phyloP scores from a whole-genome alignment of 2,797 vertebrate genomes.

The Clarias fuscus region DNA sequence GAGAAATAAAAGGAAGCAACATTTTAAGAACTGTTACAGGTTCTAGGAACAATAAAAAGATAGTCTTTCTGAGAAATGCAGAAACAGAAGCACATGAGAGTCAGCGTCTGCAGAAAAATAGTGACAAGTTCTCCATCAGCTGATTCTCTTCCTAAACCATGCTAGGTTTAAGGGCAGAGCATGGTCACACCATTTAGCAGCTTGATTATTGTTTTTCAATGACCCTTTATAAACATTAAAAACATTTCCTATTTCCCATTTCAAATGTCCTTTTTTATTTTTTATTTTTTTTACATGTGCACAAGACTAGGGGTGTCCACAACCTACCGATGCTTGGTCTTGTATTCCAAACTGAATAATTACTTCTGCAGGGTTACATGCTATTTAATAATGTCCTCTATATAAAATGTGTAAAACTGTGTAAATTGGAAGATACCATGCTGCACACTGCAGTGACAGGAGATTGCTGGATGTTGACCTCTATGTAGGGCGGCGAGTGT shows the following conservation, averaged over 20 bases:
- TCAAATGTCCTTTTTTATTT: neutral
- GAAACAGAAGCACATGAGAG: neutral
- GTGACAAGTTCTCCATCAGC: neutral
- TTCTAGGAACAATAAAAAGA: neutral
- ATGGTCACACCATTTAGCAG: neutral
- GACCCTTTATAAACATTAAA: neutral
- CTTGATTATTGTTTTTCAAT: neutral
- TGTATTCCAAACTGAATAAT: neutral
- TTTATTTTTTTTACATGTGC: too few species aligned
- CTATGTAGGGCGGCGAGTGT: conserved; percentile 39
- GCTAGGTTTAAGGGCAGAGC: neutral
- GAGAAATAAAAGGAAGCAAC: neutral
- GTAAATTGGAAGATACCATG: neutral
- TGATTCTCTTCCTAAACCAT: neutral
- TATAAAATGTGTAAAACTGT: neutral
- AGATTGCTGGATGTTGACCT: conserved; percentile 30
- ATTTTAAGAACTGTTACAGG: neutral
- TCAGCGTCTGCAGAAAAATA: neutral
- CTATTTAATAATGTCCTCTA: neutral
- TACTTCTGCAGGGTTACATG: neutral
- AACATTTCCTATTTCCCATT: neutral
- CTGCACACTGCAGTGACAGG: neutral
- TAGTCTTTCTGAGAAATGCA: neutral
- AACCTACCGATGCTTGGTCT: neutral
- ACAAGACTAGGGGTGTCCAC: neutral